Base-by-base conservation (phyloP, 2,797 vertebrate genomes). In the Avahi laniger region DNA sequence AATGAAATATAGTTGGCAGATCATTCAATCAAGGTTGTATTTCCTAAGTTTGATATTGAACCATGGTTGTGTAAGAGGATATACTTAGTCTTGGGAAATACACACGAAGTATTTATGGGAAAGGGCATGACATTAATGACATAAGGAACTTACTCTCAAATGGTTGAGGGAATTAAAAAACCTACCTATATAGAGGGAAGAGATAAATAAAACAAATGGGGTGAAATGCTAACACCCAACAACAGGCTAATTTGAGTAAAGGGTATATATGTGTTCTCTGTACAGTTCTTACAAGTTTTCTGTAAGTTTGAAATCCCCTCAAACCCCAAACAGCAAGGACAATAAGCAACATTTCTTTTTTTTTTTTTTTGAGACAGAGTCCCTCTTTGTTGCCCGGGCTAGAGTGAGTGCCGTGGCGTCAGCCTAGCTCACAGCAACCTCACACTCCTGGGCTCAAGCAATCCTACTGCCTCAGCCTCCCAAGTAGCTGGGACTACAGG, bases 11-110 rank as follows among this genome's bases (percentile, higher is more conserved):
- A 18, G 67, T 6, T 83, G 33, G 26, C 41, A 48, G n/a, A 75
- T 80, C 35, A 61, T 7, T 82, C 57, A 92, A 48, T 65, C 48
- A 79, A 79, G 69, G 67, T 14, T 65, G 0, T n/a, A 69, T 69
- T 87, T 87, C 80, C 69, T 75, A 33, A 72, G 35, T n/a, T 75
- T 80, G 48, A 80, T 75, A 89, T 4, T 80, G 85, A 90, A 67
- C 57, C 50, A 78, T 46, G 28, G 85, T 43, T 80, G 17, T 89
- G 1, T 89, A 85, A 75, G 57, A 88, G 30, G 20, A 94, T 72
- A 22, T 92, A 84, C 13, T 89, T 84, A 80, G n/a, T 57, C 57
- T 28, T 59, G 24, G 57, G 57, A 80, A 96, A 92, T 80, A 73
- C 20, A 67, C 35, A 90, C 43, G 28, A 78, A 82, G 20, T 46